phyloP scores from a whole-genome alignment of 2,113 vertebrate genomes.

The Chitala chitala region DNA sequence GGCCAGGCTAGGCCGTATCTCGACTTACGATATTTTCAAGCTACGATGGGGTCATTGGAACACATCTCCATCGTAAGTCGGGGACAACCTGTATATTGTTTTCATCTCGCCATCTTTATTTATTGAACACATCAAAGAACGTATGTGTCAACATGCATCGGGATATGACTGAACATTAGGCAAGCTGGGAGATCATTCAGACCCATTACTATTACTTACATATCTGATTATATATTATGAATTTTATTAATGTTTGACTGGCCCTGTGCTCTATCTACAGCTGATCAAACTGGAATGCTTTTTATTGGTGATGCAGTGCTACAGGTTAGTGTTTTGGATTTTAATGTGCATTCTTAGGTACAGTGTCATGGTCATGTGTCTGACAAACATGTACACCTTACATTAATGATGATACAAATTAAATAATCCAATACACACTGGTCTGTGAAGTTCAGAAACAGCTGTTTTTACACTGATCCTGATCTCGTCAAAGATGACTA shows the following conservation, averaged over 20 bases:
- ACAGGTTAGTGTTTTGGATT: conserved; percentile 71
- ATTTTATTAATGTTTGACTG: conserved; percentile 65
- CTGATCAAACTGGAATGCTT: conserved; percentile 85
- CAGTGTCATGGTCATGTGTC: neutral
- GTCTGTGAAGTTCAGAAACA: neutral
- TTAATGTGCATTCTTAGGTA: neutral
- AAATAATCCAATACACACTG: neutral
- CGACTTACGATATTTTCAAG: no score
- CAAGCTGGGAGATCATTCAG: conserved; percentile 46
- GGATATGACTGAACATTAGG: conserved; percentile 39
- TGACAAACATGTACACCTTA: neutral
- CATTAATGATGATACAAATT: neutral
- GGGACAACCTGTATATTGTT: neutral
- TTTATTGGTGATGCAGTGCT: conserved; percentile 86
- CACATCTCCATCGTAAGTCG: no score
- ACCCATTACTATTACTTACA: conserved; percentile 50
- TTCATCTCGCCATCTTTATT: conserved; percentile 27
- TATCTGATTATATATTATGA: conserved; percentile 46
- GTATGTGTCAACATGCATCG: conserved; percentile 33
- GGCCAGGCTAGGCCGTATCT: no score
- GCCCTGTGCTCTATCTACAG: conserved; percentile 63
- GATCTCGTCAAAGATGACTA: neutral
- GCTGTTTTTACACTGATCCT: no score
- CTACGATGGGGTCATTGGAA: no score
- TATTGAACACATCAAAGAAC: conserved; percentile 17